Base-by-base conservation (phyloP, 2,113 vertebrate species). In the Vanacampus margaritifer region DNA sequence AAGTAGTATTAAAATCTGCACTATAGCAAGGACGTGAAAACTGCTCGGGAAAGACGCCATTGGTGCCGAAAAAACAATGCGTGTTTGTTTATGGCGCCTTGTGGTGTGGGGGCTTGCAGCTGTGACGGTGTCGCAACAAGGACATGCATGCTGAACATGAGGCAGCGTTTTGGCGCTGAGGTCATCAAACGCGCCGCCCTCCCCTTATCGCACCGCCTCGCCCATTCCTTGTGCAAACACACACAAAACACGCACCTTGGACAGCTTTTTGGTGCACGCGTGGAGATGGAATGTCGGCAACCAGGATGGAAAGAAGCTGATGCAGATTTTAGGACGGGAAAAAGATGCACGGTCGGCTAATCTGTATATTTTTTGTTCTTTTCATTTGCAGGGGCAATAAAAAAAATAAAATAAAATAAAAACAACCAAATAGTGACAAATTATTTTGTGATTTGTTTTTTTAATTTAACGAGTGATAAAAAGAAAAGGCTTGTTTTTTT, bases 111-210 rank as follows among this genome's bases (percentile, higher is more conserved):
- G 10, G 35, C 67, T 83, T 3, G 11, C 71, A 76, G 71, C 81
- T 72, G 78, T 84, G 73, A 50, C 68, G 69, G 67, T 67, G 73
- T 67, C 77, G 71, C 68, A 86, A 84, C 81, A 86, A 86, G 84
- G 86, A 83, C 78, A 80, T 75, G 69, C 68, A 78, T 81, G 85
- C 74, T 72, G 78, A 79, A 76, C 74, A 78, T 35, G 59, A 79
- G 76, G 73, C 82, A 71, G 68, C 54, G 16, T 67, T 84, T 82
- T 82, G 79, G 17, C 57, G 78, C 77, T 79, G 84, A 90, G 84
- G 87, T 88, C 86, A 79, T 69, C 56, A 80, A 77, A 73, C 72
- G 69, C 13, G 5, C 36, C 64, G 70, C 76, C 53, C 79, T 81
- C 48, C 46, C 56, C 71, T 74, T 73, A 32, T 65, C 72, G 57